phyloP scores from a whole-genome alignment of 2,888 invertebrate genomes.

The Molanna angustata region DNA sequence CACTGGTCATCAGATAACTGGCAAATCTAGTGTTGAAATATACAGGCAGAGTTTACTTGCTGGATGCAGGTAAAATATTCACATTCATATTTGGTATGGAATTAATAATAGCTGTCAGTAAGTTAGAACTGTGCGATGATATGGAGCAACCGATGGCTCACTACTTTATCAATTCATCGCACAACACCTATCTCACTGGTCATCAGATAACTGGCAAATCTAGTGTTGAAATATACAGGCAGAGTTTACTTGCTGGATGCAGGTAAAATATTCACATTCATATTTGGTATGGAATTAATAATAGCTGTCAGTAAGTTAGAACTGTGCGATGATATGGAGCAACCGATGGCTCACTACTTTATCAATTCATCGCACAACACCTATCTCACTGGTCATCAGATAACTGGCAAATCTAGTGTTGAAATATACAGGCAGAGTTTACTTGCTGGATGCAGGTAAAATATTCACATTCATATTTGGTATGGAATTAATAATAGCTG shows the following conservation, averaged over 20 bases:
- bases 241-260: constrained; percentile 91
- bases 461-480: no score
- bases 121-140: constrained; percentile 88
- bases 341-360: constrained; percentile 93
- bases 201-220: constrained; percentile 96
- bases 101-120: constrained; percentile 85
- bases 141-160: constrained; percentile 96
- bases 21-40: constrained; percentile 94
- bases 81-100: no score
- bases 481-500: constrained; percentile 88
- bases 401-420: constrained; percentile 93
- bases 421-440: constrained; percentile 96
- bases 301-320: constrained; percentile 88
- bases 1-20: constrained; percentile 94
- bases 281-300: no score
- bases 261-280: no score
- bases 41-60: constrained; percentile 92
- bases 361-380: constrained; percentile 99
- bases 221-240: constrained; percentile 95
- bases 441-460: constrained; percentile 86
- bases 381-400: constrained; percentile 94
- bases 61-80: constrained; percentile 73
- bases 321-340: constrained; percentile 93
- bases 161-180: constrained; percentile 98
- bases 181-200: constrained; percentile 95